Conservation (phyloP, 1,140 invertebrate species). For the Lordiphosa collinella region DNA sequence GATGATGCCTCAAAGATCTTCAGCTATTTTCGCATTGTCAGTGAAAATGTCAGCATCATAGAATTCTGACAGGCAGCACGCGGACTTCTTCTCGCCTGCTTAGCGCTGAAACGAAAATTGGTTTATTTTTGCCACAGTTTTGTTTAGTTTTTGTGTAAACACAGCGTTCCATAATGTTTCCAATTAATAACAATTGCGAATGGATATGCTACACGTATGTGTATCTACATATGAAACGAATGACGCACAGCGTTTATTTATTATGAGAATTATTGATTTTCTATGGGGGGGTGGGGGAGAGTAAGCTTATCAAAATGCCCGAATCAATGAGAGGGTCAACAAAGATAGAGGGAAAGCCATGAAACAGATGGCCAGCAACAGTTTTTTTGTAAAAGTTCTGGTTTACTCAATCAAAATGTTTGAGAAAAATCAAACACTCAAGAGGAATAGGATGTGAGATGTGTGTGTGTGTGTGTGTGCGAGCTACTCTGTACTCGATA, state of each 20-base stretch:
- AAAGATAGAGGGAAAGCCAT: no score
- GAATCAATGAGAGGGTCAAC: no score
- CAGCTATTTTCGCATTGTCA: slow-evolving; percentile 22
- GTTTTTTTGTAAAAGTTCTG: no score
- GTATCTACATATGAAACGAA: background rate
- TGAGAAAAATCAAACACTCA: no score
- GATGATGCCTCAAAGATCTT: slow-evolving; percentile 1
- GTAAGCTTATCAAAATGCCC: no score
- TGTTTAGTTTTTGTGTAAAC: slow-evolving; percentile 47
- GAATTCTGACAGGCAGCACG: slow-evolving; percentile 60
- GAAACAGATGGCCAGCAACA: no score
- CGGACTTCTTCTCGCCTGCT: slow-evolving; percentile 35
- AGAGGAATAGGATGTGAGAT: no score
- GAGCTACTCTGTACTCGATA: no score
- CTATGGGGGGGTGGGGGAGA: background rate
- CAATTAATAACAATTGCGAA: slow-evolving; percentile 67
- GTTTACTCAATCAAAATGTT: no score
- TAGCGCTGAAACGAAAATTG: slow-evolving; percentile 22
- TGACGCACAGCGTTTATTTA: slow-evolving; percentile 3
- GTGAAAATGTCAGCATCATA: slow-evolving; percentile 39
- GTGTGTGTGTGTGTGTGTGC: no score
- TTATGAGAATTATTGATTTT: background rate
- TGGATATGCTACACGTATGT: background rate
- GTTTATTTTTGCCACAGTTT: slow-evolving; percentile 27
- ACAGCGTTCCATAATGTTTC: slow-evolving; percentile 60